Percentiles rank a stretch among this genome's conserved stretches.
These are phyloP conservation scores for Danio aesculapii DNA, from an alignment of 2,797 vertebrate genomes.

Conservation along the genomic window DNA sequence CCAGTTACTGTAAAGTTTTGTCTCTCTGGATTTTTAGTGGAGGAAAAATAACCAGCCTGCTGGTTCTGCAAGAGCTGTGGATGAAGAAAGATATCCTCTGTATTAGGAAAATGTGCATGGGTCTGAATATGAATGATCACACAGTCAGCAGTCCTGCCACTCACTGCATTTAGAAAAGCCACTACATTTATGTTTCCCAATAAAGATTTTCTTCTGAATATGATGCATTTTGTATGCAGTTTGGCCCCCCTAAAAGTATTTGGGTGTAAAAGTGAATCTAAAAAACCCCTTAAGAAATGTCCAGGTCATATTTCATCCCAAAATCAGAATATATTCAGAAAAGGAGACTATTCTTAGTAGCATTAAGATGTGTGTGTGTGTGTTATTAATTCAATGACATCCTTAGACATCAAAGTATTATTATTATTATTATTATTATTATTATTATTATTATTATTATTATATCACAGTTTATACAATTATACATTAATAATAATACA, in stretches of 20 bases:
- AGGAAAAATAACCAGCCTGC: slow-evolving; percentile 69
- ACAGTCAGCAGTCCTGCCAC: slow-evolving; percentile 24
- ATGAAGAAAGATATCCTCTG: background rate
- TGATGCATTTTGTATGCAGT: background rate
- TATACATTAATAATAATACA: too few species aligned
- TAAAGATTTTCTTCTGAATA: background rate
- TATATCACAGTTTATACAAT: too few species aligned
- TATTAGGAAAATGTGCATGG: background rate
- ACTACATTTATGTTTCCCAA: too few species aligned
- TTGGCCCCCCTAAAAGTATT: background rate
- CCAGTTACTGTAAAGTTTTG: slow-evolving; percentile 51
- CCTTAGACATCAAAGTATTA: too few species aligned
- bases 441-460: too few species aligned
- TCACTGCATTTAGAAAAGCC: slow-evolving; percentile 2
- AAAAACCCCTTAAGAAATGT: background rate
- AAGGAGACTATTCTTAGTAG: background rate
- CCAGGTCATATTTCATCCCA: background rate
- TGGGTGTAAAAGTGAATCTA: background rate
- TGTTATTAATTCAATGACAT: background rate
- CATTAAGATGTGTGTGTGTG: background rate
- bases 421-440: too few species aligned
- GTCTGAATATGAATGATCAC: background rate
- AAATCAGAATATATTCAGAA: background rate
- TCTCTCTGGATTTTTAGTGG: background rate
- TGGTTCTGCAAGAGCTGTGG: slow-evolving; percentile 50